These are phyloP conservation scores for Molossus alvarezi DNA, from an alignment of 2,797 vertebrate species.

Conservation along the genomic window DNA sequence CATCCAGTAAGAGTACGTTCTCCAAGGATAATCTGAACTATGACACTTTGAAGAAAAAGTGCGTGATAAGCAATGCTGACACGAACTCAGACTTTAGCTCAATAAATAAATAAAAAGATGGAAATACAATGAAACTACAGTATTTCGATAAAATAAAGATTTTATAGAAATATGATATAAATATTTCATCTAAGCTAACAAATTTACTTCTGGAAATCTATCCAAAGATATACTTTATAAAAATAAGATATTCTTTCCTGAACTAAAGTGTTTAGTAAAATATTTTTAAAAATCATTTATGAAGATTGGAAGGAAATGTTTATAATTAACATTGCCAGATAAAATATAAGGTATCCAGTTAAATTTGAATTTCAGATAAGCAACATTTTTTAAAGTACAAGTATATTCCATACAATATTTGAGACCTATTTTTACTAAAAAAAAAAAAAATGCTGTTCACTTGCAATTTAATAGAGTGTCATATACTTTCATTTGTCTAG, in stretches of 20 bases:
- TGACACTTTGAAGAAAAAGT: neutral
- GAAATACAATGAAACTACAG: neutral
- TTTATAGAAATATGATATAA: too few relatives aligned
- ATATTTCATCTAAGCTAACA: neutral
- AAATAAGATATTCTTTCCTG: neutral
- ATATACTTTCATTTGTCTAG: neutral
- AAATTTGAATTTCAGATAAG: conserved; percentile 25
- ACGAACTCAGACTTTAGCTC: neutral
- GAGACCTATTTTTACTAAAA: neutral
- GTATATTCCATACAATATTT: neutral
- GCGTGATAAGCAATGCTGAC: neutral
- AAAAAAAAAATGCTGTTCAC: neutral
- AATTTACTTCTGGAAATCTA: neutral
- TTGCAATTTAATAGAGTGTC: neutral
- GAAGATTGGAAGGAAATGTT: conserved; percentile 22
- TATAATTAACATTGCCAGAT: neutral
- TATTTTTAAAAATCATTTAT: neutral
- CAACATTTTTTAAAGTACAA: neutral
- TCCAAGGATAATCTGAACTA: neutral
- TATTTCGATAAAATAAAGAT: neutral
- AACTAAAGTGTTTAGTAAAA: neutral
- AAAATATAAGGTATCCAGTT: neutral
- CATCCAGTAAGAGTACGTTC: neutral
- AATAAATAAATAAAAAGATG: neutral
- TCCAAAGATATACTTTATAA: neutral